Percentiles rank a stretch among this genome's conserved stretches.
These are phyloP conservation scores for Solenopsis invicta DNA, from an alignment of 1,140 invertebrate species.

Conservation along the genomic window DNA sequence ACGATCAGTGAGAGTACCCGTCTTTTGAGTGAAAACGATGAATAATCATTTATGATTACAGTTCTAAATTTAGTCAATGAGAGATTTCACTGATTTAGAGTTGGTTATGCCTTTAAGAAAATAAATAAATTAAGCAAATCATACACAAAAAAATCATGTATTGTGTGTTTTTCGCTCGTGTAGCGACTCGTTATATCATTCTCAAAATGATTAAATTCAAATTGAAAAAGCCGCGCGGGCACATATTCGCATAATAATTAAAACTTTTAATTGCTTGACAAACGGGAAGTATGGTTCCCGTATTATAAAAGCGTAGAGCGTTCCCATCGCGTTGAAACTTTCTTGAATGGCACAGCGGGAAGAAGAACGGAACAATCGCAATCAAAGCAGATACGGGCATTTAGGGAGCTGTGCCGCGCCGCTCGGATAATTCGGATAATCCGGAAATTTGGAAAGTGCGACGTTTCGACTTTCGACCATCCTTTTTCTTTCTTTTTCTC, in stretches of 20 bases:
- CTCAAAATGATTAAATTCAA: neutral
- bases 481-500: neutral
- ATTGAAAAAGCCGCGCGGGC: too few relatives aligned
- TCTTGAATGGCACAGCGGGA: neutral
- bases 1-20: too few relatives aligned
- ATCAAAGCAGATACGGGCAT: neutral
- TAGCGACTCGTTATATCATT: neutral
- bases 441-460: slow-evolving; percentile 15
- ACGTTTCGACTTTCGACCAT: neutral
- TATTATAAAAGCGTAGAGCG: neutral
- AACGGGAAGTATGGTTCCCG: neutral
- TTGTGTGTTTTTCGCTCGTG: neutral
- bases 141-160: neutral
- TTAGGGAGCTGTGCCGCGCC: neutral
- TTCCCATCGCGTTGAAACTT: neutral
- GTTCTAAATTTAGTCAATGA: too few relatives aligned
- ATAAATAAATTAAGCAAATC: neutral
- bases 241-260: slow-evolving; percentile 8
- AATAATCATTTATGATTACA: too few relatives aligned
- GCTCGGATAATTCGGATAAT: slow-evolving; percentile 27
- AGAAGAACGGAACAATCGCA: slow-evolving; percentile 19
- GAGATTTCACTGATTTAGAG: neutral
- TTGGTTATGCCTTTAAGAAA: neutral
- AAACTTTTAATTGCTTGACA: slow-evolving; percentile 23
- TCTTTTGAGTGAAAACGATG: too few relatives aligned